phyloP scores from a whole-genome alignment of 2,797 vertebrate genomes.

The Adrianichthys oophorus region DNA sequence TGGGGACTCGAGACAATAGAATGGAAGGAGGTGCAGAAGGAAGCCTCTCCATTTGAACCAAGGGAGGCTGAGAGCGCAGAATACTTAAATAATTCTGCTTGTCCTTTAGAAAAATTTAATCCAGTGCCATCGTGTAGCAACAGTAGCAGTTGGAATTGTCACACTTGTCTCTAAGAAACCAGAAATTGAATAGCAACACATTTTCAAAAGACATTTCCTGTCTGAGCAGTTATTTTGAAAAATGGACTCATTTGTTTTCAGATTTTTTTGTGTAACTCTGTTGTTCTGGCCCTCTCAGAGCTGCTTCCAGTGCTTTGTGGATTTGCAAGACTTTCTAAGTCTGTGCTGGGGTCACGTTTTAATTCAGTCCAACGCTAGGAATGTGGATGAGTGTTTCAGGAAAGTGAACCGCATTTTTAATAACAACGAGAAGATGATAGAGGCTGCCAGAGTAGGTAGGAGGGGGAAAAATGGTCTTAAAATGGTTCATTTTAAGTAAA shows the following conservation, averaged over 20 bases:
- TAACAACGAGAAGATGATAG: slow-evolving; percentile 45
- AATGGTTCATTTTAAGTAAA: background rate
- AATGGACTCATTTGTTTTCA: slow-evolving; percentile 46
- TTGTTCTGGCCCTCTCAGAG: slow-evolving; percentile 34
- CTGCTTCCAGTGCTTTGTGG: slow-evolving; percentile 74
- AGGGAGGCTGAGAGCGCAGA: slow-evolving; percentile 9
- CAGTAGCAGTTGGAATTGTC: slow-evolving; percentile 10
- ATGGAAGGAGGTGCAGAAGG: slow-evolving; percentile 46
- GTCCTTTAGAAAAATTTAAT: slow-evolving; percentile 9
- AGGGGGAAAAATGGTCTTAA: slow-evolving; percentile 2
- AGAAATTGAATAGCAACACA: slow-evolving; percentile 45
- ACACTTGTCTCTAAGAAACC: slow-evolving; percentile 14
- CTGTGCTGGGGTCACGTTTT: slow-evolving; percentile 67
- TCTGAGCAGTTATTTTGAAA: slow-evolving; percentile 19
- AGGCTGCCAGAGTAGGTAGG: slow-evolving; percentile 76
- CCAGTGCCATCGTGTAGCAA: slow-evolving; percentile 5
- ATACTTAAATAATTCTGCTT: slow-evolving; percentile 7
- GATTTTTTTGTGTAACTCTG: slow-evolving; percentile 42
- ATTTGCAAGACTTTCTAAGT: slow-evolving; percentile 14
- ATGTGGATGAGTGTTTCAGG: slow-evolving; percentile 64
- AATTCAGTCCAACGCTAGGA: slow-evolving; percentile 40
- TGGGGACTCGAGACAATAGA: slow-evolving; percentile 70
- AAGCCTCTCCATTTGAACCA: slow-evolving; percentile 32
- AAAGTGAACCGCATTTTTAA: slow-evolving; percentile 66
- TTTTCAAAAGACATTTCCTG: background rate